Percentiles rank a stretch among this genome's conserved stretches.
These are phyloP conservation scores for Octodon degus DNA, from an alignment of 2,113 vertebrate genomes.

Conservation along the genomic window DNA sequence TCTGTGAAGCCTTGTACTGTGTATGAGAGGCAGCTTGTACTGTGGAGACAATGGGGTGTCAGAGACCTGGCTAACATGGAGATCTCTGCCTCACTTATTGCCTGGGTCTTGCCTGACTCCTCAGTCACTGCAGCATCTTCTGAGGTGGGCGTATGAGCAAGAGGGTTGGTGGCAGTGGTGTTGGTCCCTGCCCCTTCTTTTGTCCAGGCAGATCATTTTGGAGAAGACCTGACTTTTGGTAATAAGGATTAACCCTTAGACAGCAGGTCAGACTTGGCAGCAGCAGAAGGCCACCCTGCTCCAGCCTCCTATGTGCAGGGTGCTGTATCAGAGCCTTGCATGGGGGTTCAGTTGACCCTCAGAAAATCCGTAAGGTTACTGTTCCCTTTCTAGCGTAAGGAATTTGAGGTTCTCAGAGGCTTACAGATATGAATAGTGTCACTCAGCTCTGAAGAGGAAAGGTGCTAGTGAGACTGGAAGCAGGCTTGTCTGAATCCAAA, in stretches of 20 bases:
- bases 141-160: background rate
- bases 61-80: background rate
- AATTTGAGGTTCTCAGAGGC: background rate
- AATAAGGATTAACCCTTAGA: background rate
- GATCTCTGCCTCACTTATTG: slow-evolving; percentile 47
- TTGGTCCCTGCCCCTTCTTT: background rate
- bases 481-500: background rate
- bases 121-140: background rate
- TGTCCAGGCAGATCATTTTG: slow-evolving; percentile 5
- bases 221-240: background rate
- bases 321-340: background rate
- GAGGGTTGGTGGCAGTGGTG: background rate
- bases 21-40: slow-evolving; percentile 44
- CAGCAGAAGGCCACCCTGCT: background rate
- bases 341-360: background rate
- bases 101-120: slow-evolving; percentile 24
- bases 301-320: background rate
- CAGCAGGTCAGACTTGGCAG: background rate
- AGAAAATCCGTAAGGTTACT: background rate
- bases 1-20: slow-evolving; percentile 31
- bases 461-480: background rate
- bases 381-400: background rate
- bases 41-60: slow-evolving; percentile 23
- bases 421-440: background rate
- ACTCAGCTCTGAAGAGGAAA: background rate